phyloP scores from a whole-genome alignment of 2,888 invertebrate species.

The Epistrophe grossulariae region DNA sequence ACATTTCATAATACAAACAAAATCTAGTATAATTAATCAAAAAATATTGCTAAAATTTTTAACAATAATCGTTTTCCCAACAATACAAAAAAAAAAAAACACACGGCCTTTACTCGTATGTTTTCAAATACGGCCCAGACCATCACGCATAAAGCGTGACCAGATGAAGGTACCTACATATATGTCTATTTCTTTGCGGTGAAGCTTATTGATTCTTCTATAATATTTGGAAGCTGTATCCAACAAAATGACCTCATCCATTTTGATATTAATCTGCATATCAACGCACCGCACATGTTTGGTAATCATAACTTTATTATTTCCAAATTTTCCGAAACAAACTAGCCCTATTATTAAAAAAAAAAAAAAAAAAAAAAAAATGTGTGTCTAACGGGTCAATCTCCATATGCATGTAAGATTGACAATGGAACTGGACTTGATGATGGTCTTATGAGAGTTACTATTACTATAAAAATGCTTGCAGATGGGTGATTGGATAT shows the following conservation, averaged over 20 bases:
- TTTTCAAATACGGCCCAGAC: background rate
- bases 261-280: slow-evolving; percentile 51
- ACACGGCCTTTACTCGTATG: background rate
- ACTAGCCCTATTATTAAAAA: slow-evolving; percentile 13
- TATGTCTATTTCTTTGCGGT: background rate
- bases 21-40: no score
- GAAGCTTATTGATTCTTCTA: background rate
- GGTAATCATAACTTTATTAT: slow-evolving; percentile 49
- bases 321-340: slow-evolving; percentile 55
- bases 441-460: background rate
- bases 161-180: background rate
- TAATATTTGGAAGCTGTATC: background rate
- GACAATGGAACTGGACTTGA: slow-evolving; percentile 9
- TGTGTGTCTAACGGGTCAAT: slow-evolving; percentile 9
- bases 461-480: slow-evolving; percentile 59
- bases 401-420: slow-evolving; percentile 14
- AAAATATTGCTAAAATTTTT: no score
- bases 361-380: background rate
- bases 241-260: slow-evolving; percentile 37
- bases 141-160: background rate
- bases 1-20: no score
- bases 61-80: no score
- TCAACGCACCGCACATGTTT: slow-evolving; percentile 29
- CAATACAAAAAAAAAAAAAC: background rate
- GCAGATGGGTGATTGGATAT: slow-evolving; percentile 30